Evolutionary conservation across 2,888 invertebrate genomes (phyloP), one percentile per base, ranked within the genome.

Genomic region (Chesias legatella): DNA sequence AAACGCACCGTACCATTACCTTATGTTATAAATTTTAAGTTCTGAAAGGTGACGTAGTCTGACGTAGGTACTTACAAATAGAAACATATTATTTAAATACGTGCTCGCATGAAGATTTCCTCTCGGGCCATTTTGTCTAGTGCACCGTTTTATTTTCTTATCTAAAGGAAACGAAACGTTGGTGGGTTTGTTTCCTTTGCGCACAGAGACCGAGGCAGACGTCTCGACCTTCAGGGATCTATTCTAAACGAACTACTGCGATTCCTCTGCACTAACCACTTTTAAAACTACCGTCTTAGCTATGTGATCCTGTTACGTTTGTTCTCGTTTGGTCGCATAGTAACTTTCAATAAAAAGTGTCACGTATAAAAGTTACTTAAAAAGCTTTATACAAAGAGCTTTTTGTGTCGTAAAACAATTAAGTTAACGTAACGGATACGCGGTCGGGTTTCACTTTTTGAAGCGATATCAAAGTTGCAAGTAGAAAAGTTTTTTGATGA

Each of bases 101-200:
- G 39, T 30, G 41, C 53, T 57, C 56, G 51, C 53, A 64, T 58
- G 60, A 51, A 60, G 50, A 67, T 63, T 53, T 59, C 43, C 51
- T 65, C 57, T 52, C 40, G 51, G 53, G 59, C 57, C 58, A 60
- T 63, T 17, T 67, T 68, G 63, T 64, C 53, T 62, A 60, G 51
- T 63, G 59, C 56, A 63, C 44, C 58, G 58, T 73, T 72, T 71
- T 69, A 73, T 74, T 73, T 70, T 67, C 67, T 73, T 78, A 79
- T 78, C 73, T 65, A 39, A 56, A 57, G 65, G 63, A 71, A 68
- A 67, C 58, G 63, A 71, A 68, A 67, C 58, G 60, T 67, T 65
- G 54, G 48, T 61, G 58, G 67, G 67, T 67, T 70, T 70, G 70
- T 72, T 68, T 67, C 65, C 63, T 73, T 67, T 69, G 64, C 64